Percentiles rank a stretch among this genome's conserved stretches.
phyloP scores from a whole-genome alignment of 2,797 vertebrate species.

The Cossypha dichroa region DNA sequence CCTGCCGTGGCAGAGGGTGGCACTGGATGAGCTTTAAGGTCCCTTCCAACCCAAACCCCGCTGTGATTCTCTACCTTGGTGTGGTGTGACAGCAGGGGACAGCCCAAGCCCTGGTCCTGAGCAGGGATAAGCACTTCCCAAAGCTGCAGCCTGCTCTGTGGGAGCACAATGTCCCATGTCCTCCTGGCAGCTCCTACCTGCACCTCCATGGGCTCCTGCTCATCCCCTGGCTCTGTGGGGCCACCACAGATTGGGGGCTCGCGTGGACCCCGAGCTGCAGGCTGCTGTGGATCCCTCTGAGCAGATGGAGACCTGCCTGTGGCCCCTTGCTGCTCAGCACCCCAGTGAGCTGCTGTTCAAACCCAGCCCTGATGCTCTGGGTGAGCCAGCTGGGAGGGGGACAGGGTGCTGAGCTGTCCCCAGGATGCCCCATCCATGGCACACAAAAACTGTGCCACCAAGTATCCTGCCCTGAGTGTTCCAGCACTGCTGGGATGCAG shows the following conservation, averaged over 20 bases:
- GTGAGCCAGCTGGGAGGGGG: accelerated
- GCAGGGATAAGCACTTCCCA: not conserved
- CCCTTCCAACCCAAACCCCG: accelerated
- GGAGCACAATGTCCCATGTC: accelerated
- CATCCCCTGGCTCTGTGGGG: not conserved
- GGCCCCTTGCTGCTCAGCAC: not conserved
- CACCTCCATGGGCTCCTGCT: not conserved
- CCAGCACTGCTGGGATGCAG: not conserved
- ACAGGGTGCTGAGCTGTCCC: not conserved
- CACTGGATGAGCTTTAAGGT: accelerated
- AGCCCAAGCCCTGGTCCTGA: accelerated
- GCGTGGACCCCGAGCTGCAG: accelerated
- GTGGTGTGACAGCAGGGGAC: not conserved
- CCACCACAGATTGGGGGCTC: accelerated
- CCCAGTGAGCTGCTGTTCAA: not conserved
- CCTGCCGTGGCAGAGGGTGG: not conserved
- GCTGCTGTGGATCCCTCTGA: not conserved
- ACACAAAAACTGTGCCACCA: not conserved
- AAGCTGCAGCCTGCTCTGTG: not conserved
- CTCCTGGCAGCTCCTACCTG: not conserved
- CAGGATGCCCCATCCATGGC: not conserved
- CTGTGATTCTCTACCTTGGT: not conserved
- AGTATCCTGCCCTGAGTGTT: not conserved
- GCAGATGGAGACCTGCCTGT: not conserved
- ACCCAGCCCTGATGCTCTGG: not conserved